A percentile compares a stretch with the other conserved stretches of the same genome.
These are phyloP conservation scores for Pelodiscus sinensis DNA, from an alignment of 2,113 vertebrate species.

Conservation along the genomic window DNA sequence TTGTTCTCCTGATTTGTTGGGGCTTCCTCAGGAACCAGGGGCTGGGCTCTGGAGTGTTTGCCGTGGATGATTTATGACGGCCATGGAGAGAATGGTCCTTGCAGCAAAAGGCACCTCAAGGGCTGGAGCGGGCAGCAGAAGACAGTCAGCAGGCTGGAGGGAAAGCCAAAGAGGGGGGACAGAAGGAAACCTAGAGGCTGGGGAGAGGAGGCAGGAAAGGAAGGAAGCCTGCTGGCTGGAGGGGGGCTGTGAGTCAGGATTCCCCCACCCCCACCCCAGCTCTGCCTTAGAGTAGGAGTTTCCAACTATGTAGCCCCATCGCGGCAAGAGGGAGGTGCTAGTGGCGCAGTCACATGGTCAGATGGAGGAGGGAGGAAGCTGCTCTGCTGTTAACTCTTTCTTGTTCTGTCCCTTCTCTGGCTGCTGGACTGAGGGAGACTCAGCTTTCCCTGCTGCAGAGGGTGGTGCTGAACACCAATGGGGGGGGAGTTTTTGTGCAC, in stretches of 20 bases:
- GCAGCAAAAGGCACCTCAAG: neutral
- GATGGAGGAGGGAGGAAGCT: neutral
- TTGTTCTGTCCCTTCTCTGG: neutral
- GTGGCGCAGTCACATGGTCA: neutral
- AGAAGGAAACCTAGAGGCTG: no score
- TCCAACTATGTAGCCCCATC: neutral
- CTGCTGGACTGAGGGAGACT: neutral
- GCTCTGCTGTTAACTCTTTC: neutral
- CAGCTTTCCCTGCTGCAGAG: neutral
- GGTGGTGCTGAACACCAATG: neutral
- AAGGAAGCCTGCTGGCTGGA: neutral
- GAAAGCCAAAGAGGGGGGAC: no score
- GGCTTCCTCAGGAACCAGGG: neutral
- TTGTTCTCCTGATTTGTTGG: neutral
- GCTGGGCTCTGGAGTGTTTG: neutral
- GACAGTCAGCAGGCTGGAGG: no score
- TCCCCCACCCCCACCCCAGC: no score
- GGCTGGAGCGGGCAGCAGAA: no score
- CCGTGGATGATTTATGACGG: neutral
- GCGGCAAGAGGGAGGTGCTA: neutral
- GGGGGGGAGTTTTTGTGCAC: no score
- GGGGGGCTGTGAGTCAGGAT: neutral
- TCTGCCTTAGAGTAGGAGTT: neutral
- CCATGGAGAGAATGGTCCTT: neutral
- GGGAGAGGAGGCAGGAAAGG: no score